A percentile compares a stretch with the other conserved stretches of the same genome.
phyloP scores from a whole-genome alignment of 2,113 vertebrate genomes.

The Serinus canaria region DNA sequence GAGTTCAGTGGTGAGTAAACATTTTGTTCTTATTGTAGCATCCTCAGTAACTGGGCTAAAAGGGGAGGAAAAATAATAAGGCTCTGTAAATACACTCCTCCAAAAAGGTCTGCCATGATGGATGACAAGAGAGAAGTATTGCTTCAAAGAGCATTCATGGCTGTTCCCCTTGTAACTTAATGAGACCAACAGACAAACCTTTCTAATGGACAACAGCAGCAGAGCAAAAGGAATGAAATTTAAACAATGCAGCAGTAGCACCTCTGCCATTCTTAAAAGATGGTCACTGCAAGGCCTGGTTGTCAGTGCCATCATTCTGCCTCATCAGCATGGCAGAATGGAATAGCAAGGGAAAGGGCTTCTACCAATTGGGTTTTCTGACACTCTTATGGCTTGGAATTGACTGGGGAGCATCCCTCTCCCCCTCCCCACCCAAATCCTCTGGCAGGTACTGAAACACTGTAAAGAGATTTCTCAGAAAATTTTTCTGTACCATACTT shows the following conservation, averaged over 20 bases:
- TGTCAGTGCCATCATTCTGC: background rate
- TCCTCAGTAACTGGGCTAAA: slow-evolving; percentile 65
- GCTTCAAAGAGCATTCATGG: background rate
- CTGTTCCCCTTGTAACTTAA: background rate
- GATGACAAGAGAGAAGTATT: background rate
- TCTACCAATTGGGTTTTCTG: background rate
- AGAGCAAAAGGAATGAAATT: background rate
- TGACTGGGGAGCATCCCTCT: background rate
- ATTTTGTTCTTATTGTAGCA: slow-evolving; percentile 72
- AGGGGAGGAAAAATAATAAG: background rate
- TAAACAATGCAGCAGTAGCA: background rate
- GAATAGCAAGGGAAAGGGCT: background rate
- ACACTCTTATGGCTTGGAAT: background rate
- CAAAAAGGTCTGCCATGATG: background rate
- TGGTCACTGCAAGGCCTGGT: background rate
- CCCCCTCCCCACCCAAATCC: background rate
- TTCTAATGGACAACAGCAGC: background rate
- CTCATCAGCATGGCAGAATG: background rate
- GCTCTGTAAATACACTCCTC: background rate
- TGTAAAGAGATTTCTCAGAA: background rate
- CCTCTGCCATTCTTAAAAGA: background rate
- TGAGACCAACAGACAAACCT: background rate
- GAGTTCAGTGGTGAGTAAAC: slow-evolving; percentile 94
- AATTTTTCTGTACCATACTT: background rate
- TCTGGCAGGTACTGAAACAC: background rate